Evolutionary conservation across 2,797 vertebrate genomes (phyloP), one percentile per base, ranked within the genome.

Genomic region (Galago senegalensis): DNA sequence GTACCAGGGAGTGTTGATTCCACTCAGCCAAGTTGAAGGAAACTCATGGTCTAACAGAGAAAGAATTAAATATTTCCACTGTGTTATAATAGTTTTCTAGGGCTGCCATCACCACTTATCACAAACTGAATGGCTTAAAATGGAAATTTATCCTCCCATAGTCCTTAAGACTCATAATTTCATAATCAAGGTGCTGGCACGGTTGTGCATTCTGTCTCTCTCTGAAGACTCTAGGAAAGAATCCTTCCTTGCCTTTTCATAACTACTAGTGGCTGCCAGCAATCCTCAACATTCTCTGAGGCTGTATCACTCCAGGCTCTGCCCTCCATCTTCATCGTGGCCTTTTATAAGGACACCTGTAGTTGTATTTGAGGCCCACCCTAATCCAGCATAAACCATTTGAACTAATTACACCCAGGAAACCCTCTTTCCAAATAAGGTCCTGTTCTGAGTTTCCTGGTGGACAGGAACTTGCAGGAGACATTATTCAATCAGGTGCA

Each of bases 341-440:
- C 37, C 93, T 94, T 27, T 72, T 29, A 70, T 31, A 94, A 56
- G 29, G 31, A 87, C 5, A 58, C 6, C 5, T 3, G 13, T 70
- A 58, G 61, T 12, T 69, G 49, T 67, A 63, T 82, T 65, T 67
- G n/a, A 43, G 73, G 16, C 27, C 43, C 58, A n/a, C 40, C 16
- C 27, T 72, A 49, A 87, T 31, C 12, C 75, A 81, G 2, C 29
- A 40, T 31, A 43, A 86, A 18, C 25, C 29, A 75, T 61, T 69
- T 92, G 84, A 63, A 65, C 53, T 69, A 76, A 82, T 83, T 53
- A 88, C n/a, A 73, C 61, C 20, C 58, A 18, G 23, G 61, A 63
- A 61, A 87, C 7, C 34, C 13, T 56, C 40, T 91, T 94, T 95
- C 60, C 83, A 94, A 89, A 87, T 43, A 81, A 84, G 34, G 83